Evolutionary conservation across 2,888 invertebrate species (phyloP).

Genomic region (Morinoia aosen): DNA sequence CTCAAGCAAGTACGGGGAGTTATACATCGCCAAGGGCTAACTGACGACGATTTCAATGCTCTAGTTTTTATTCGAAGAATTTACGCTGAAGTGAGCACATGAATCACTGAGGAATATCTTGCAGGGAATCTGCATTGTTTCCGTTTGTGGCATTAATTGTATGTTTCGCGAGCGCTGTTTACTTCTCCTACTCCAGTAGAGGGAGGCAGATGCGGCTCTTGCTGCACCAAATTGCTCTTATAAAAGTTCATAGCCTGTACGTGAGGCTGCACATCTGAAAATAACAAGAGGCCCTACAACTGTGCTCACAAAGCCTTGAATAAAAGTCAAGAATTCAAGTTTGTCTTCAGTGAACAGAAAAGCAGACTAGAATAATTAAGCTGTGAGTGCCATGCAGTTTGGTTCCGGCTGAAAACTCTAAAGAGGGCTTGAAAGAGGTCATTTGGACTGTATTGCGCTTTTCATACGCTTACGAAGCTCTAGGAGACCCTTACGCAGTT

Average conservation of each 20-base stretch:
- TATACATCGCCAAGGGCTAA: neutral
- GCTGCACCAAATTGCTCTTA: too few relatives aligned
- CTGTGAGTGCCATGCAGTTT: neutral
- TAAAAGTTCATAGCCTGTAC: too few relatives aligned
- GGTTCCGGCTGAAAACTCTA: neutral
- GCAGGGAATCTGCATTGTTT: neutral
- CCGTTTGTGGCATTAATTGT: neutral
- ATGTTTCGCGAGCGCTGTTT: neutral
- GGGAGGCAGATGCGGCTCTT: too few relatives aligned
- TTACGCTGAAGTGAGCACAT: neutral
- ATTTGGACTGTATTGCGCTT: neutral
- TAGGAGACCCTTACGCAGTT: too few relatives aligned
- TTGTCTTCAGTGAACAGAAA: neutral
- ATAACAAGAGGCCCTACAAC: too few relatives aligned
- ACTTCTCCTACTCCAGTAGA: too few relatives aligned
- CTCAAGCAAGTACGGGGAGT: neutral
- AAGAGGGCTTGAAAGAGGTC: neutral
- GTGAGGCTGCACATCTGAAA: too few relatives aligned
- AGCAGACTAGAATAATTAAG: neutral
- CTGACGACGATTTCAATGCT: neutral
- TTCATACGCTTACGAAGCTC: neutral
- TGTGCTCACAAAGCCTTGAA: too few relatives aligned
- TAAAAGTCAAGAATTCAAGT: neutral
- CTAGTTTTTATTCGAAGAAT: neutral
- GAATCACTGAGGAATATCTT: neutral